Percentiles rank a stretch among this genome's conserved stretches.
Evolutionary conservation across 2,113 vertebrate species (phyloP).

Genomic region (Erythrolamprus reginae): DNA sequence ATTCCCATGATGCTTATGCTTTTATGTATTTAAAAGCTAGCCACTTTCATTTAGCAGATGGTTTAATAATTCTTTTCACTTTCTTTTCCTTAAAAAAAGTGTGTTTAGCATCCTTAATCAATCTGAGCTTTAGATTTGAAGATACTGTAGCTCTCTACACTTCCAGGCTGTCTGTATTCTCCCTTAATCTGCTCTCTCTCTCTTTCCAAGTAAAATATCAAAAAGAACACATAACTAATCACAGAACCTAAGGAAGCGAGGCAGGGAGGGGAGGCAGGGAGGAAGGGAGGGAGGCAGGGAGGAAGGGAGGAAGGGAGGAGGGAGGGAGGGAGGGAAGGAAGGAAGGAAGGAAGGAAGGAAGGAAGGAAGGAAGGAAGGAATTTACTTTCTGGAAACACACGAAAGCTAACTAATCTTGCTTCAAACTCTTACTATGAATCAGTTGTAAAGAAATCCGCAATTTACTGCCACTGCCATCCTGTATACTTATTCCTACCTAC

Average conservation of each 20-base stretch:
- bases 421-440: not conserved
- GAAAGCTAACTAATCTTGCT: not conserved
- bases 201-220: not conserved
- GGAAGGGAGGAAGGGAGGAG: too few relatives aligned
- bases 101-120: not conserved
- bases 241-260: not conserved
- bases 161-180: not conserved
- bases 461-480: not conserved
- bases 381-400: not conserved
- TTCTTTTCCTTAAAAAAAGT: not conserved
- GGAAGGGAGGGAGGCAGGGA: too few relatives aligned
- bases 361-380: too few relatives aligned
- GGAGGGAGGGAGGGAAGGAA: too few relatives aligned
- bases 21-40: not conserved
- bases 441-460: not conserved
- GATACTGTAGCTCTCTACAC: not conserved
- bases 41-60: not conserved
- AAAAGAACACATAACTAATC: not conserved
- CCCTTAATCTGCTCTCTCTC: not conserved
- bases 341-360: too few relatives aligned
- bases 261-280: not conserved
- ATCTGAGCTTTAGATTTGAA: not conserved
- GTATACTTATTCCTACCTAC: not conserved
- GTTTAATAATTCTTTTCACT: not conserved
- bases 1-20: not conserved